A percentile compares a stretch with the other conserved stretches of the same genome.
These are phyloP conservation scores for Lissocephala sabroskyi DNA, from an alignment of 2,888 invertebrate genomes.

Conservation along the genomic window DNA sequence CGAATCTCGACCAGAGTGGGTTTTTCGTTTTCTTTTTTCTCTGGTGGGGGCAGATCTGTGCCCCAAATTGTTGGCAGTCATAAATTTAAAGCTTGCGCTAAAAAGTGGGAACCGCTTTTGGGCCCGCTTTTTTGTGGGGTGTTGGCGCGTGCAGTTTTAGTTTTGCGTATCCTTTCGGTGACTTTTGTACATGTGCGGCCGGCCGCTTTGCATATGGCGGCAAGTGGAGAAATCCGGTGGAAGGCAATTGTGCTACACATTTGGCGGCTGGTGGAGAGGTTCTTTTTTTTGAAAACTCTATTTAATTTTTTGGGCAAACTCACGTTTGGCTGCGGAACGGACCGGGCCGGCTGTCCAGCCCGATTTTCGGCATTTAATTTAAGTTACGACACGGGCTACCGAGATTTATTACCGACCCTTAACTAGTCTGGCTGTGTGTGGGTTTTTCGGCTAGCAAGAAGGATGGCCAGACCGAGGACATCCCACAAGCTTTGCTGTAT, in stretches of 20 bases:
- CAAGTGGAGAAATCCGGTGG: constrained; percentile 27
- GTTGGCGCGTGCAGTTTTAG: constrained; percentile 53
- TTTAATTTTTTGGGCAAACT: constrained; percentile 51
- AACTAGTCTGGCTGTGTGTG: constrained; percentile 33
- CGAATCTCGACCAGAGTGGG: constrained; percentile 26
- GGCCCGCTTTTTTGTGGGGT: background rate
- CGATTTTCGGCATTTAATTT: constrained; percentile 67
- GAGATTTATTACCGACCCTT: constrained; percentile 65
- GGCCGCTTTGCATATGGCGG: constrained; percentile 34
- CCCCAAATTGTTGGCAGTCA: constrained; percentile 51
- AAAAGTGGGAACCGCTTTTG: constrained; percentile 53
- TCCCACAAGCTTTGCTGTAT: constrained; percentile 28
- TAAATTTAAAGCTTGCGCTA: constrained; percentile 50
- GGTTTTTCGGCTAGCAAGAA: constrained; percentile 1
- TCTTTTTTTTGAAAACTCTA: constrained; percentile 61
- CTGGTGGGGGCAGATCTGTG: constrained; percentile 13
- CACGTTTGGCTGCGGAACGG: constrained; percentile 41
- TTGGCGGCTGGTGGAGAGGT: constrained; percentile 55
- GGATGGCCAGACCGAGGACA: constrained; percentile 18
- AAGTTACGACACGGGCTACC: constrained; percentile 55
- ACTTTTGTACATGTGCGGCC: constrained; percentile 26
- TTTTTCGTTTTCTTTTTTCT: constrained; percentile 17
- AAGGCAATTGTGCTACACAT: constrained; percentile 36
- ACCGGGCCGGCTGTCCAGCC: constrained; percentile 16
- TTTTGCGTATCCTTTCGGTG: constrained; percentile 28